Evolutionary conservation across 2,888 invertebrate genomes (phyloP).

Genomic region (Isoperla grammatica): DNA sequence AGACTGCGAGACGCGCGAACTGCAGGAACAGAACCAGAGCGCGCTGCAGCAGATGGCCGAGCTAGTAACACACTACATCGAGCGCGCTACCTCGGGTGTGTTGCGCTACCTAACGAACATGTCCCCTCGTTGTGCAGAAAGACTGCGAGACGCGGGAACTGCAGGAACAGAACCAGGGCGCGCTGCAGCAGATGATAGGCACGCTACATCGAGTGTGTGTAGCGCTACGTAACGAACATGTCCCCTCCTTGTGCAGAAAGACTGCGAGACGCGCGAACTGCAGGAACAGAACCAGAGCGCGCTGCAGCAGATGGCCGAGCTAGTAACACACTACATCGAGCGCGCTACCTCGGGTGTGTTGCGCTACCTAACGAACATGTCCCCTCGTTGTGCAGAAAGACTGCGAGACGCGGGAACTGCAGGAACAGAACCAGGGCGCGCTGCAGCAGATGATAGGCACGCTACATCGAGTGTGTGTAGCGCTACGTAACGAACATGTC

Average conservation of each 20-base stretch:
- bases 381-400: too few relatives aligned
- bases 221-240: too few relatives aligned
- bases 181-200: conserved; percentile 52
- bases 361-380: too few relatives aligned
- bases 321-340: conserved; percentile 44
- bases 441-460: conserved; percentile 53
- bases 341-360: conserved; percentile 44
- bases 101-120: conserved; percentile 43
- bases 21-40: conserved; percentile 53
- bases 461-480: too few relatives aligned
- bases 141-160: conserved; percentile 54
- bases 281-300: conserved; percentile 54
- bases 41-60: conserved; percentile 53
- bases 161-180: conserved; percentile 54
- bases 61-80: conserved; percentile 44
- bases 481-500: too few relatives aligned
- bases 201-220: too few relatives aligned
- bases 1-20: conserved; percentile 52
- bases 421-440: conserved; percentile 52
- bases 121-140: too few relatives aligned
- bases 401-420: conserved; percentile 52
- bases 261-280: conserved; percentile 53
- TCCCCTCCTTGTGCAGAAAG: too few relatives aligned
- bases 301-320: conserved; percentile 51
- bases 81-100: conserved; percentile 43